Evolutionary conservation across 2,797 vertebrate species (phyloP), one percentile per base, ranked within the genome.

Genomic region (Sebastes paucispinis): DNA sequence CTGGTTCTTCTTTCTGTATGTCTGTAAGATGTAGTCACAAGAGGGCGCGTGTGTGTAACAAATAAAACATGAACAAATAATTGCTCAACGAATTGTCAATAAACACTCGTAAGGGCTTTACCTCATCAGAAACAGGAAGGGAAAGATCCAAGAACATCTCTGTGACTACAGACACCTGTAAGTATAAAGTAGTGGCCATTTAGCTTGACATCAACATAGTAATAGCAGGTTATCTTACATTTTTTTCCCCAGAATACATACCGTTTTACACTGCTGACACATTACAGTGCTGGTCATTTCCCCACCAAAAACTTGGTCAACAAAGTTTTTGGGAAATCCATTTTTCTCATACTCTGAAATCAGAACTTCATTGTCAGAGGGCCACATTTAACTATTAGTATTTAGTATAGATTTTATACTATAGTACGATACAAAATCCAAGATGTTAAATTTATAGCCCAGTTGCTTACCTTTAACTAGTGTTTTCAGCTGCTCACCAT

Each of bases 121-220:
- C 98, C 97, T 97, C 96, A 85, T 99, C 97, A 82, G 97, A 94
- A 83, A 99, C 95, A 0, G 98, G 97, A 64, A 99, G 97, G 0
- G 98, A 99, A 81, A 99, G 96, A 94, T 99, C 98, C 91, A 99
- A 95, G 94, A 99, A 99, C 91, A 97, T 95, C 91, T 99, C 98
- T 4, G 96, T 97, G 63, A 99, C 98, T 78, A 98, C 94, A 43
- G 98, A 98, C 65, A 99, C 97, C 98, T 99, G 93, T 67, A 87
- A 50, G 54, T 68, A 20, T 20, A 80, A 79, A 69, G 18, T 1
- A 70, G 11, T 3, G 4, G 8, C 2, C 1, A 34, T 43, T 88
- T 60, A 84, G 36, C 24, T 50, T 31, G 11, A 69, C 14, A n/a
- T 4, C 3, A 20, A 66, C 52, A 20, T 32, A n/a, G 60, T 16